Conservation (phyloP, 2,797 vertebrate species). For the Sternotherus odoratus region DNA sequence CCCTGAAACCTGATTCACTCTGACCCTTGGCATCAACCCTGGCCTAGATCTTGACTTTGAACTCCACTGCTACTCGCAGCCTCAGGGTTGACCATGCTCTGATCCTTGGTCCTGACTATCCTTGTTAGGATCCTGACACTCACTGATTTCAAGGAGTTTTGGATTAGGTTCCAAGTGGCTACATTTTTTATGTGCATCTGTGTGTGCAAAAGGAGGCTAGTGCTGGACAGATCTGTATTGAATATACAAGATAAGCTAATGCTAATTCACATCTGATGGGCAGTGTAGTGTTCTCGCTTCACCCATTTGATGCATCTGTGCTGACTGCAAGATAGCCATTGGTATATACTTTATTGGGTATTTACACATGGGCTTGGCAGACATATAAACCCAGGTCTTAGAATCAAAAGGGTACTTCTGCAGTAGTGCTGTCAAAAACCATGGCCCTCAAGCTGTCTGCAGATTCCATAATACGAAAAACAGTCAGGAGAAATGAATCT, state of each 20-base stretch:
- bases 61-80: background rate
- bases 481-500: background rate
- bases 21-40: background rate
- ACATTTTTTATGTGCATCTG: background rate
- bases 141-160: rapidly evolving
- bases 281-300: background rate
- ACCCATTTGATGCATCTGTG: background rate
- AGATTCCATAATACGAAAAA: background rate
- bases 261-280: background rate
- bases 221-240: background rate
- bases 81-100: background rate
- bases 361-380: background rate
- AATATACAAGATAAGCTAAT: background rate
- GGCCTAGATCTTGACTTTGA: background rate
- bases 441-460: background rate
- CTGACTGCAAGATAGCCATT: background rate
- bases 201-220: no score
- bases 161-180: background rate
- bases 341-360: background rate
- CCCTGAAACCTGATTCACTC: background rate
- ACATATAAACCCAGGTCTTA: background rate
- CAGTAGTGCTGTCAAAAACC: rapidly evolving
- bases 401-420: background rate
- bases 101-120: background rate
- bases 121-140: background rate